Evolutionary conservation across 1,140 invertebrate genomes (phyloP), one percentile per base, ranked within the genome.

Genomic region (Pachypsylla venusta): DNA sequence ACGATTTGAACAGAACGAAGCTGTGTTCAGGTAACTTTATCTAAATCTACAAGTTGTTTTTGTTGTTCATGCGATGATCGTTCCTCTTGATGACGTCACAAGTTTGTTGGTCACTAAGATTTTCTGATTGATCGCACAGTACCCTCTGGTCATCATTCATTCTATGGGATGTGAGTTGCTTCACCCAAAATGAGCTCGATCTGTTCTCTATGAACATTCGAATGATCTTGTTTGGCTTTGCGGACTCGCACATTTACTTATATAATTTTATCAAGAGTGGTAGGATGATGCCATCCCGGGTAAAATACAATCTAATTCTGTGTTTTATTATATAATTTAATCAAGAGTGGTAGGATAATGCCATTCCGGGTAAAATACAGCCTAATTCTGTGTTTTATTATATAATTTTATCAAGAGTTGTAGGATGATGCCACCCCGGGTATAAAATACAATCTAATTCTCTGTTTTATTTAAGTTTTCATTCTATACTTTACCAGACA

Each of bases 1-100:
- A 57, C 77, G 86, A 48, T 74, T 99, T 1, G 89, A 93, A 61
- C 96, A 99, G 71, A 98, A 99, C 76, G 90, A 99, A 71, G 93
- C 95, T 13, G 94, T 95, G 0, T 77, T 93, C 67, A 89, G 92
- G 76, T 83, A n/a, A n/a, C n/a, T n/a, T n/a, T n/a, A n/a, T n/a
- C n/a, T n/a, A n/a, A n/a, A n/a, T n/a, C n/a, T n/a, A n/a, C 39
- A 26, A 26, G 25, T 56, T 58, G 25, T 62, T 60, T 57, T 58
- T 54, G 53, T 59, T 35, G 16, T 48, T 22, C 22, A 5, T 19
- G 59, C 58, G 54, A 56, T 53, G 20, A 39, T 20, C 42, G 42
- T 48, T 48, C 42, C 4, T 60, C 40, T 64, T 25, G 39, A 60
- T 61, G 22, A 22, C n/a, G 42, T 48, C 42, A 3, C 42, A 7